Base-by-base conservation (phyloP, 2,113 vertebrate species). In the Thryonomys swinderianus region DNA sequence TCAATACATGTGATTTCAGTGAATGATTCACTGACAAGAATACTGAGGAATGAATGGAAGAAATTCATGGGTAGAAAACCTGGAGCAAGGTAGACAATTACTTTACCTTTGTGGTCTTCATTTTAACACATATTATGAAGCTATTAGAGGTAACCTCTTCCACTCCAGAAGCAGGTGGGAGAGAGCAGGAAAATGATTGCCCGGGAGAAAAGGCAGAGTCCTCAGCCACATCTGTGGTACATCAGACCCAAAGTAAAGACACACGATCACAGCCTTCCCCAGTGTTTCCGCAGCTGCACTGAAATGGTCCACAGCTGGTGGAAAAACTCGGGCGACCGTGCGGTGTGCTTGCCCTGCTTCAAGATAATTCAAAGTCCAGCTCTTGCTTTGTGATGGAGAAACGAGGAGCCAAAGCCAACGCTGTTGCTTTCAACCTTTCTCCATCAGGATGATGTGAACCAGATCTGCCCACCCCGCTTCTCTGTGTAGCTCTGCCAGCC, bases 381-480 rank as follows among this genome's bases (percentile, higher is more conserved):
- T 86, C 87, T 91, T 87, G 71, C 86, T 94, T 98, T 84, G 90
- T 69, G 82, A 88, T 88, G 94, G 64, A 96, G 93, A 96, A 95
- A 45, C 20, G 34, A 92, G 81, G n/a, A 95, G 88, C 92, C 48
- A 64, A 32, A n/a, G 61, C 87, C 91, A 64, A 85, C 16, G 5
- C 25, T 91, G 34, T 92, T 91, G 88, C 82, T 95, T 97, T 94
- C 66, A 91, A 95, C 95, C 53, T 64, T 81, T 95, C 96, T 85
- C 88, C 88, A 59, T 92, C 81, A 88, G 88, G 90, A 74, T 94
- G 96, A 97, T 90, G 84, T 42, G 45, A 97, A 97, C 87, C 96
- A 97, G 95, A 94, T 69, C 86, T n/a, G 80, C 10, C 55, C n/a
- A 76, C 42, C 51, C 16, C 37, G 45, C 23, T 88, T 88, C 57